A percentile compares a stretch with the other conserved stretches of the same genome.
Evolutionary conservation across 2,888 invertebrate genomes (phyloP).

Genomic region (Euproctis similis): DNA sequence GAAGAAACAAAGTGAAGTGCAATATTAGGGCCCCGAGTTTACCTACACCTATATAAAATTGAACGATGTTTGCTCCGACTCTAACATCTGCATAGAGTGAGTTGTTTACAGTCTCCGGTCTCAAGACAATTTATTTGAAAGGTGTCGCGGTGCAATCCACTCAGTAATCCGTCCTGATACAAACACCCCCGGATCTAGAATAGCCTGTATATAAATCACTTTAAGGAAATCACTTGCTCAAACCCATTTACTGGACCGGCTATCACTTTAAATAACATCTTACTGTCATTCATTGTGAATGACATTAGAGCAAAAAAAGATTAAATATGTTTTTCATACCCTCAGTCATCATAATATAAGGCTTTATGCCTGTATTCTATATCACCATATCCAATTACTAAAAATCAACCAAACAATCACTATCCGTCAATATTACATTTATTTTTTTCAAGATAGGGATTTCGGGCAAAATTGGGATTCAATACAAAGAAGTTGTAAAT

Average conservation of each 20-base stretch:
- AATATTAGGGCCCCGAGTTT: constrained; percentile 42
- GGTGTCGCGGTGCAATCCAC: constrained; percentile 71
- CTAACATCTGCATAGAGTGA: constrained; percentile 64
- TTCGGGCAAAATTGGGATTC: too few relatives aligned
- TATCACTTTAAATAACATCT: constrained; percentile 41
- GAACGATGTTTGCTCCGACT: constrained; percentile 50
- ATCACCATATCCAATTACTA: too few relatives aligned
- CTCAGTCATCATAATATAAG: too few relatives aligned
- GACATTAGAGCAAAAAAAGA: too few relatives aligned
- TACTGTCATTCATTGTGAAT: constrained; percentile 27
- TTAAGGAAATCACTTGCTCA: constrained; percentile 46
- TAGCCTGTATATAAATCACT: constrained; percentile 60
- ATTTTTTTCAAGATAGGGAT: too few relatives aligned
- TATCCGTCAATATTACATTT: too few relatives aligned
- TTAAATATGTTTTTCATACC: too few relatives aligned
- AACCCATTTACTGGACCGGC: constrained; percentile 52
- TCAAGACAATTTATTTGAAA: constrained; percentile 75
- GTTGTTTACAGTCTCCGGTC: constrained; percentile 66
- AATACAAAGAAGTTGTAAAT: too few relatives aligned
- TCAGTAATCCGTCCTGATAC: constrained; percentile 53
- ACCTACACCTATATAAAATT: constrained; percentile 49
- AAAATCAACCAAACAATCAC: too few relatives aligned
- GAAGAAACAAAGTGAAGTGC: constrained; percentile 42
- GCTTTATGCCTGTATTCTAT: too few relatives aligned
- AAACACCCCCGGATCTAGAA: constrained; percentile 47